These are phyloP conservation scores for Galemys pyrenaicus DNA, from an alignment of 2,113 vertebrate genomes.

Conservation along the genomic window DNA sequence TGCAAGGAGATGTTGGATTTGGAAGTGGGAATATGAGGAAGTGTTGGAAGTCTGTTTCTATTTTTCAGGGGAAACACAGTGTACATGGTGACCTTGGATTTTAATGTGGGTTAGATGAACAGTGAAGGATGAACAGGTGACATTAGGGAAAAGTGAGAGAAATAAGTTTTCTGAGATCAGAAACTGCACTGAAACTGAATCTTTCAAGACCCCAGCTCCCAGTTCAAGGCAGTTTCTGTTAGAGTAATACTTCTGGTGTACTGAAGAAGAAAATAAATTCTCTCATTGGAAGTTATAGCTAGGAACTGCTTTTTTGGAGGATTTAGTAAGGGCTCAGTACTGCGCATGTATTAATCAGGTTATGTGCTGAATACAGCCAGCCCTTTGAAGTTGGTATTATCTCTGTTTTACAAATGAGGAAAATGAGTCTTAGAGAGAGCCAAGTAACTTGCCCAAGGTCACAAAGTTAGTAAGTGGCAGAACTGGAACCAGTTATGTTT, in stretches of 20 bases:
- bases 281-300: neutral
- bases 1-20: neutral
- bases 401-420: conserved; percentile 5
- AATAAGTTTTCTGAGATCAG: neutral
- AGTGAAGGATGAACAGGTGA: neutral
- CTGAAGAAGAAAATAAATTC: neutral
- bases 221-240: neutral
- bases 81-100: neutral
- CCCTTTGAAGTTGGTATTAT: neutral
- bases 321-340: neutral
- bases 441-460: neutral
- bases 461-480: neutral
- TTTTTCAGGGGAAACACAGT: neutral
- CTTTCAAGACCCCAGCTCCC: neutral
- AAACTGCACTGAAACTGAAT: conserved; percentile 18
- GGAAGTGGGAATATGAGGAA: neutral
- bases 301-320: neutral
- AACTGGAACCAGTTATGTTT: neutral
- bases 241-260: neutral
- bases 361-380: neutral
- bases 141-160: neutral
- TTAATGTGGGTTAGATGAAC: neutral
- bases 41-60: neutral
- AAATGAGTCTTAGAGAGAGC: neutral
- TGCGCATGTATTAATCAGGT: neutral